These are phyloP conservation scores for Glossosoma conforme DNA, from an alignment of 1,140 invertebrate genomes.

Conservation along the genomic window DNA sequence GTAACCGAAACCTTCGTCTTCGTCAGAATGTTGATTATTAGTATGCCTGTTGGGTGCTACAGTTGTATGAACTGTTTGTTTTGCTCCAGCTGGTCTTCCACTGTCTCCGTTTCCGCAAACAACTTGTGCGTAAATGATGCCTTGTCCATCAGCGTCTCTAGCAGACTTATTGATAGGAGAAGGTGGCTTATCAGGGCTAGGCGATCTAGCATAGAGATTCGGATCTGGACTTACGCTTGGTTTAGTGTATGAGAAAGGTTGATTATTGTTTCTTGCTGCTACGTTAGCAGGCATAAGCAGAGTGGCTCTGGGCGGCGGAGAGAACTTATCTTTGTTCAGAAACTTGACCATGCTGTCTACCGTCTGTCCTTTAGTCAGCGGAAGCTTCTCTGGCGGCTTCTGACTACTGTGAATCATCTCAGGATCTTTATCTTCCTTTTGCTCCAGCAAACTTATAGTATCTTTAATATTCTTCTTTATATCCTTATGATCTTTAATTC, in stretches of 20 bases:
- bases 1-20: conserved; percentile 69
- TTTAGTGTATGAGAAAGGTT: conserved; percentile 70
- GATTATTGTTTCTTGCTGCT: conserved; percentile 64
- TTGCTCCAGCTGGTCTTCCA: conserved; percentile 36
- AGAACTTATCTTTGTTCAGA: conserved; percentile 57
- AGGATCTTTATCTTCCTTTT: conserved; percentile 46
- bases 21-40: conserved; percentile 57
- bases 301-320: conserved; percentile 59
- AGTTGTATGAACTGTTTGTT: conserved; percentile 54
- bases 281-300: conserved; percentile 57
- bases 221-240: conserved; percentile 52
- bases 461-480: conserved; percentile 46
- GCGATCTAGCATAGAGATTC: conserved; percentile 44
- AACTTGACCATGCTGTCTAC: conserved; percentile 61
- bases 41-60: conserved; percentile 40
- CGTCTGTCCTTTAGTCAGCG: conserved; percentile 58
- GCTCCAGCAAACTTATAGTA: conserved; percentile 44
- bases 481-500: conserved; percentile 37
- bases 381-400: conserved; percentile 57
- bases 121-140: conserved; percentile 71
- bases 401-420: conserved; percentile 65
- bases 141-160: conserved; percentile 34
- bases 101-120: conserved; percentile 51
- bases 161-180: conserved; percentile 44
- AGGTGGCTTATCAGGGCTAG: conserved; percentile 43